Percentiles rank a stretch among this genome's conserved stretches.
Conservation (phyloP, 2,888 invertebrate species). For the Empis livida region DNA sequence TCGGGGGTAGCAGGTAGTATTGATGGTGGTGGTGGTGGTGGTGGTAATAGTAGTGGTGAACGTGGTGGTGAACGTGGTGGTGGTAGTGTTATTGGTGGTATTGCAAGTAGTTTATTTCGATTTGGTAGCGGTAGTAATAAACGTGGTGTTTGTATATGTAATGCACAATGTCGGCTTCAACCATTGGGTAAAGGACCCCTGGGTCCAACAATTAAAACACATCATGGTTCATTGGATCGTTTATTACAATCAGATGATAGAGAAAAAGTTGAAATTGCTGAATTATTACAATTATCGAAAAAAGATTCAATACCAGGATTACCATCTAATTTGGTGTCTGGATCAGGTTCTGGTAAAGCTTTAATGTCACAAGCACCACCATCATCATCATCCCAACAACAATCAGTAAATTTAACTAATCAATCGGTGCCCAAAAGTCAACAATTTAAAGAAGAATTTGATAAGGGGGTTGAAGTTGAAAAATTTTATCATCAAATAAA, state of each 20-base stretch:
- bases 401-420: not conserved
- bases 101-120: constrained; percentile 33
- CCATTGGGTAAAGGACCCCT: constrained; percentile 26
- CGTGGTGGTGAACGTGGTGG: constrained; percentile 24
- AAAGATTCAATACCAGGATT: constrained; percentile 12
- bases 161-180: constrained; percentile 32
- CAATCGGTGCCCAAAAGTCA: constrained; percentile 1
- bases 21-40: constrained; percentile 29
- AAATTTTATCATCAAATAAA: constrained; percentile 36
- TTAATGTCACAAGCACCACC: constrained; percentile 18
- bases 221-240: constrained; percentile 33
- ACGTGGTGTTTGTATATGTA: constrained; percentile 34
- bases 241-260: constrained; percentile 23
- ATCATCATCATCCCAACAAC: constrained; percentile 14
- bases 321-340: constrained; percentile 23
- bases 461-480: constrained; percentile 34
- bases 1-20: constrained; percentile 37
- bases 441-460: constrained; percentile 27
- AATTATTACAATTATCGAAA: constrained; percentile 1
- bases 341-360: constrained; percentile 19
- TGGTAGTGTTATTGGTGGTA: constrained; percentile 27
- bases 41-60: constrained; percentile 21
- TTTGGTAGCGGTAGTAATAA: constrained; percentile 28
- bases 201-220: constrained; percentile 28
- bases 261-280: constrained; percentile 4